Base-by-base conservation (phyloP, 1,140 invertebrate species). In the Ditylenchus dipsaci region DNA sequence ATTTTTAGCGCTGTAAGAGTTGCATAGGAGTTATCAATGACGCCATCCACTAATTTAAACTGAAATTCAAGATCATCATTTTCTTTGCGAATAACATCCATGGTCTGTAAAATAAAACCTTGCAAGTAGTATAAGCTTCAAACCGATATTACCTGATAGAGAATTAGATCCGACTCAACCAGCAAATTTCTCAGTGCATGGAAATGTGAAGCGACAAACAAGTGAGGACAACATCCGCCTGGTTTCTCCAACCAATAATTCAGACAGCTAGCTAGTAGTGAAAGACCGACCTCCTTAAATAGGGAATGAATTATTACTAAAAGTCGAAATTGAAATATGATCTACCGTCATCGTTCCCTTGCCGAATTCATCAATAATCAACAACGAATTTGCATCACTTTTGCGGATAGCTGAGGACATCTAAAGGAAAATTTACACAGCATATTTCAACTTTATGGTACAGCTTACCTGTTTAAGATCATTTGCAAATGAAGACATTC, bases 351-450 rank as follows among this genome's bases (percentile, higher is more conserved):
- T 86, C 13, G 93, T 95, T 69, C 91, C 91, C 85, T 90, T 90
- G 0, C 92, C 92, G 86, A 94, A 93, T 84, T 95, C 92, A 84
- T 95, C 93, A 57, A 94, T 86, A 33, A 94, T 86, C 0, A 95
- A 86, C 1, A 95, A 80, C 0, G 91, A 91, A 63, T 86, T 84
- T 0, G 84, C 76, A 0, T 87, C 88, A 0, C 88, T 88, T 72
- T 86, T 87, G 63, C 87, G 85, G 0, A 91, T 78, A 15, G 89
- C 88, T 30, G 87, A 84, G 13, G 89, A 87, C 84, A 92, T 88
- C 90, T 91, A 75, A 49, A 69, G 65, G 15, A 53, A 5, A 7
- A 21, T 3, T 15, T 7, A 53, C 15, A 53, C 1, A 19, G 3
- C 49, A 21, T 8, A 53, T 7, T 5, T 53, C 1, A 53, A 53